These are phyloP conservation scores for Pterocles gutturalis DNA, from an alignment of 2,113 vertebrate genomes.

Conservation along the genomic window DNA sequence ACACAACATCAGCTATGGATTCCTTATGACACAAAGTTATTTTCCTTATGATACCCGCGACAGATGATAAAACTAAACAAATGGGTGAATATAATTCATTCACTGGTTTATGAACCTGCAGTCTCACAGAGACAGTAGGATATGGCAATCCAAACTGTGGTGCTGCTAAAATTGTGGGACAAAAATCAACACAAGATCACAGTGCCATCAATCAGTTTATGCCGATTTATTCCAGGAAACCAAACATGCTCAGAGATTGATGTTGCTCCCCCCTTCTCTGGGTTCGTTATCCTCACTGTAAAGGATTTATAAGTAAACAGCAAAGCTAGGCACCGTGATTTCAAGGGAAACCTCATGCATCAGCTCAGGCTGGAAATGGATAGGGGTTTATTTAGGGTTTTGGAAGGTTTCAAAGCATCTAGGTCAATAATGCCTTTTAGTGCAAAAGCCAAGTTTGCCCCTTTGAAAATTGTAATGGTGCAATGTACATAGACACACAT, in stretches of 20 bases:
- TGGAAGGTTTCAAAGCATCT: background rate
- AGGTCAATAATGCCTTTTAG: background rate
- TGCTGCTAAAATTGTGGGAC: background rate
- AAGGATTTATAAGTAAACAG: background rate
- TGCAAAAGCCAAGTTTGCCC: background rate
- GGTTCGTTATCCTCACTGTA: background rate
- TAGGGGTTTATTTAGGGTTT: background rate
- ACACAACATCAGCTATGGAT: background rate
- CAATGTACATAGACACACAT: background rate
- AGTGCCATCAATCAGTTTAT: background rate
- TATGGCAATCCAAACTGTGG: background rate
- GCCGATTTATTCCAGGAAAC: background rate
- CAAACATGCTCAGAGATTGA: background rate
- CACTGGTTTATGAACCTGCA: constrained; percentile 25
- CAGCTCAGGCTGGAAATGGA: background rate
- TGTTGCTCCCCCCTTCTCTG: background rate
- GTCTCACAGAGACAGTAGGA: background rate
- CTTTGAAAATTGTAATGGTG: background rate
- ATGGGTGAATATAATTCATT: constrained; percentile 48
- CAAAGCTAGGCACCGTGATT: background rate
- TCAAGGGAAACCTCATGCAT: background rate
- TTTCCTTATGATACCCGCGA: constrained; percentile 32
- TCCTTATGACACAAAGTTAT: constrained; percentile 33
- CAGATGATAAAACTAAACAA: constrained; percentile 24
- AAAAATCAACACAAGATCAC: background rate